phyloP scores from a whole-genome alignment of 2,113 vertebrate genomes.

The Saccopteryx bilineata region DNA sequence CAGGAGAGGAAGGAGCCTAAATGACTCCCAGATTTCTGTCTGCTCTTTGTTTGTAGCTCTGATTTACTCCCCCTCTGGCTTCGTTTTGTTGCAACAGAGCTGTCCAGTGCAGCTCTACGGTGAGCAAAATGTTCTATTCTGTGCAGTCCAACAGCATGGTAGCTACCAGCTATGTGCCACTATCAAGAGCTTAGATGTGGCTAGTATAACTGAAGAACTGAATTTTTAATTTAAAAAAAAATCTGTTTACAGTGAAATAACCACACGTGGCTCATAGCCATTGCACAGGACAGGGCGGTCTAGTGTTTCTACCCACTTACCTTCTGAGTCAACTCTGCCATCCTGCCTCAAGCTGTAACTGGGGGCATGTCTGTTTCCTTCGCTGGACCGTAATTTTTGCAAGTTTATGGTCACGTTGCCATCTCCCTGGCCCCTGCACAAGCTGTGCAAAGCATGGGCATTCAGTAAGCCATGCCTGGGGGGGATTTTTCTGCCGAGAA shows the following conservation, averaged over 20 bases:
- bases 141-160: rapidly evolving
- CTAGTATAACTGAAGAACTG: rapidly evolving
- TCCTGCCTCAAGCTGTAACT: rapidly evolving
- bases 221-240: no score
- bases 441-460: rapidly evolving
- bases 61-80: not conserved
- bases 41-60: not conserved
- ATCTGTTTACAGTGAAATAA: not conserved
- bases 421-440: not conserved
- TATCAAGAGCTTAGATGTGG: rapidly evolving
- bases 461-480: rapidly evolving
- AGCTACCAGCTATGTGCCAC: rapidly evolving
- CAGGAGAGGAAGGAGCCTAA: not conserved
- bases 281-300: rapidly evolving
- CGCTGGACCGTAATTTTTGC: not conserved
- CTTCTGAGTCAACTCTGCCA: rapidly evolving
- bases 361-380: rapidly evolving
- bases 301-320: rapidly evolving
- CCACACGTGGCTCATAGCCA: rapidly evolving
- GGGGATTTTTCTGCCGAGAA: not conserved
- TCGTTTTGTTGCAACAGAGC: not conserved
- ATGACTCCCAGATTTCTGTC: constrained; percentile 30
- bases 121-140: not conserved
- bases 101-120: rapidly evolving
- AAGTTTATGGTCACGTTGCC: not conserved